Base-by-base conservation (phyloP, 2,888 invertebrate species). In the Philereme transversata region DNA sequence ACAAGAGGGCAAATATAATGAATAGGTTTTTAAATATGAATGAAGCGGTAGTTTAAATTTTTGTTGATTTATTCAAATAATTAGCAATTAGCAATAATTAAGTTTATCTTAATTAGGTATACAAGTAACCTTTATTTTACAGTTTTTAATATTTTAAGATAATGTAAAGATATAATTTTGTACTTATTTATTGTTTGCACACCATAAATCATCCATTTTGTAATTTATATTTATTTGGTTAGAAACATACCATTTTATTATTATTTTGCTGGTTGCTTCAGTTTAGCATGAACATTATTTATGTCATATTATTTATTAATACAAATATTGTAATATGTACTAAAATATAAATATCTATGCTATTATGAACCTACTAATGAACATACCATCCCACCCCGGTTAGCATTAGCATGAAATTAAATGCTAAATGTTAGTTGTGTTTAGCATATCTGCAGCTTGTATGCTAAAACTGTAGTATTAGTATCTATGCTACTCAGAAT, bases 181-280 rank as follows among this genome's bases (percentile, higher is more conserved):
- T 58, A 69, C 71, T 84, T 85, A 83, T 83, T 65, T 87, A 87
- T 90, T 77, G 84, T 89, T 90, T 90, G 90, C 90, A 86, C 87
- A 78, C 74, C 89, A 86, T 82, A 52, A 43, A 70, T 78, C 86
- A 83, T 84, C 71, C 84, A 85, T 87, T 76, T 73, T 51, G 50
- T 70, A 64, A 68, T 60, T 61, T 61, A 59, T 68, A 65, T 67
- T 67, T 68, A 69, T 65, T 75, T 22, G 3, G 3, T 72, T 73
- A 73, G 65, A 69, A 34, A 69, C 70, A 70, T 75, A 74, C 71
- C 73, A 76, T 76, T 76, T 71, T 77, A 76, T 78, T 75, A 76
- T 81, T 78, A 77, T 76, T 78, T 84, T 83, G 88, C 87, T 78
- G 72, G 75, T 82, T 67, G 84, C 81, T 82, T 82, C 81, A 81